Conservation (phyloP, 2,113 vertebrate genomes). For the Lophochroa leadbeateri region DNA sequence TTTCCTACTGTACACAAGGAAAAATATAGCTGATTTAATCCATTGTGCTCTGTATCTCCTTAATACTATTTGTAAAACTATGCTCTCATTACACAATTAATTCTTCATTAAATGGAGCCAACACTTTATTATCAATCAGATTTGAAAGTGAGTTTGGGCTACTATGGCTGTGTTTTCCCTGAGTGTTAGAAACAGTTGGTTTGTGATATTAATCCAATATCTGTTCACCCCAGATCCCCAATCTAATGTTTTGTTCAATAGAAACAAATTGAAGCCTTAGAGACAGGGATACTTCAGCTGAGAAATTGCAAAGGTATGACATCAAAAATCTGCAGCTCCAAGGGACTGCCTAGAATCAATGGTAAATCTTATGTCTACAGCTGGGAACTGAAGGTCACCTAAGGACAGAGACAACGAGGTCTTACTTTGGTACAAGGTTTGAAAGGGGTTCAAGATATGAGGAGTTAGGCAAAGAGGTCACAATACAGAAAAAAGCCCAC, state of each 20-base stretch:
- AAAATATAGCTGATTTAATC: neutral
- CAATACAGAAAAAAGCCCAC: rapidly evolving
- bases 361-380: neutral
- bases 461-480: neutral
- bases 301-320: neutral
- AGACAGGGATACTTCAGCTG: neutral
- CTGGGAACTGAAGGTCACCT: neutral
- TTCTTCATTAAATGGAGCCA: constrained; percentile 24
- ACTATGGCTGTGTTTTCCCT: neutral
- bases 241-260: neutral
- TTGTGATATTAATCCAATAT: constrained; percentile 4
- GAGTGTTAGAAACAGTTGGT: neutral
- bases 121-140: neutral
- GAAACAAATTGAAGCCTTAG: neutral
- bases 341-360: neutral
- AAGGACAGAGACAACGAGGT: neutral
- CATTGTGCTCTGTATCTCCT: neutral
- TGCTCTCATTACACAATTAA: neutral
- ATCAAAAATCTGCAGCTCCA: neutral
- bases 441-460: neutral
- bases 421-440: neutral
- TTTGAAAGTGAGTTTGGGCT: neutral
- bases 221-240: neutral
- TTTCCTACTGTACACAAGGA: neutral
- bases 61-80: neutral